Conservation (phyloP, 2,797 vertebrate genomes). For the Enteromius argenteus region DNA sequence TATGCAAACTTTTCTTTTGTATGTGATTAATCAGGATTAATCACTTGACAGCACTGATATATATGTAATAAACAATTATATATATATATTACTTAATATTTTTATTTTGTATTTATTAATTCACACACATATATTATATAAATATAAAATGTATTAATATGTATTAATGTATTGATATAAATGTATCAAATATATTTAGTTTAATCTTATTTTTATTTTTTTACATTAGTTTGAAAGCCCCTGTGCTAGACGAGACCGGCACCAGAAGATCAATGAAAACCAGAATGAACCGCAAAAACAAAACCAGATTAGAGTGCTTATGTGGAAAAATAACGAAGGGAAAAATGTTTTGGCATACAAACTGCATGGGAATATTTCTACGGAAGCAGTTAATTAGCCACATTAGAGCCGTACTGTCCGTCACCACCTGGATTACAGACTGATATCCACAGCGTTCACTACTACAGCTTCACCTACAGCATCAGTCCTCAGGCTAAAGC, state of each 20-base stretch:
- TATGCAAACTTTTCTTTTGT: too few species aligned
- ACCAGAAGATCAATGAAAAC: neutral
- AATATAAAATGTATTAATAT: too few species aligned
- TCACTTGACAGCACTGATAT: too few species aligned
- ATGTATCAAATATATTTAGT: neutral
- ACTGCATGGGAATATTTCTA: neutral
- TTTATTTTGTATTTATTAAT: too few species aligned
- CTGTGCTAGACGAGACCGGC: neutral
- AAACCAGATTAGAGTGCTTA: neutral
- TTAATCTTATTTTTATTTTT: neutral
- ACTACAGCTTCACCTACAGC: neutral
- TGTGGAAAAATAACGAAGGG: neutral
- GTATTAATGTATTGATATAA: too few species aligned
- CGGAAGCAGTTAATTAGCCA: neutral
- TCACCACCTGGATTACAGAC: constrained; percentile 3
- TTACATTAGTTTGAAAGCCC: neutral
- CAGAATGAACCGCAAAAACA: neutral
- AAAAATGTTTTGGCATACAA: neutral
- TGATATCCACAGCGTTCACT: neutral
- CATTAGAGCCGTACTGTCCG: neutral
- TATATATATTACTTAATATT: too few species aligned
- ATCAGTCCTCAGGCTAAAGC: neutral
- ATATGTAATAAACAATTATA: too few species aligned
- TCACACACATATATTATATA: too few species aligned
- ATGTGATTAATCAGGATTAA: too few species aligned